Percentiles rank a stretch among this genome's conserved stretches.
Evolutionary conservation across 2,888 invertebrate species (phyloP).

Genomic region (Marasmarcha lunaedactyla): DNA sequence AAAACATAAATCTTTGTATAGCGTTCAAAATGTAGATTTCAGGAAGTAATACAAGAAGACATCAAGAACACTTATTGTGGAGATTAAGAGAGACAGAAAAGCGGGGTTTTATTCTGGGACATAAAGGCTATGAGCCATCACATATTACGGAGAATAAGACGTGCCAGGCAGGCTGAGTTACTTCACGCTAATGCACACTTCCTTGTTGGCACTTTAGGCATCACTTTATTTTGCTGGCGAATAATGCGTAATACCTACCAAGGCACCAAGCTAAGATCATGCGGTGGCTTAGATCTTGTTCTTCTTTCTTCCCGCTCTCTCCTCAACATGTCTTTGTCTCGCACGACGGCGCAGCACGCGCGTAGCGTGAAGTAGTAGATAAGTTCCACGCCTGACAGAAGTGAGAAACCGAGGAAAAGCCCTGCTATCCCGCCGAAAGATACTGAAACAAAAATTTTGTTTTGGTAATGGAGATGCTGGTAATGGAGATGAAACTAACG

Average conservation of each 20-base stretch:
- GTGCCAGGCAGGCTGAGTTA: no score
- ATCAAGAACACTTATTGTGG: no score
- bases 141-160: no score
- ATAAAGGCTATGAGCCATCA: no score
- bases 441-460: conserved; percentile 39
- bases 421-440: conserved; percentile 76
- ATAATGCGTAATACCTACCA: no score
- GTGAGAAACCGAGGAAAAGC: conserved; percentile 79
- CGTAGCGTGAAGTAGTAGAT: conserved; percentile 82
- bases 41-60: no score
- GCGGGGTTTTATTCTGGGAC: no score
- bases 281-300: conserved; percentile 46
- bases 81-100: no score
- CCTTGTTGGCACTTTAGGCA: no score
- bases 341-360: conserved; percentile 72
- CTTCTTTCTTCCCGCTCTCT: conserved; percentile 51
- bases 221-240: no score
- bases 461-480: not conserved
- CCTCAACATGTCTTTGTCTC: conserved; percentile 57
- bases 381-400: conserved; percentile 81
- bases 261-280: conserved; percentile 54
- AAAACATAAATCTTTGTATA: conserved; percentile 4
- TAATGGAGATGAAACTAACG: not conserved
- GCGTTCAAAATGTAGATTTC: no score
- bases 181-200: no score